phyloP scores from a whole-genome alignment of 2,888 invertebrate species.

The Microplitis manilae region DNA sequence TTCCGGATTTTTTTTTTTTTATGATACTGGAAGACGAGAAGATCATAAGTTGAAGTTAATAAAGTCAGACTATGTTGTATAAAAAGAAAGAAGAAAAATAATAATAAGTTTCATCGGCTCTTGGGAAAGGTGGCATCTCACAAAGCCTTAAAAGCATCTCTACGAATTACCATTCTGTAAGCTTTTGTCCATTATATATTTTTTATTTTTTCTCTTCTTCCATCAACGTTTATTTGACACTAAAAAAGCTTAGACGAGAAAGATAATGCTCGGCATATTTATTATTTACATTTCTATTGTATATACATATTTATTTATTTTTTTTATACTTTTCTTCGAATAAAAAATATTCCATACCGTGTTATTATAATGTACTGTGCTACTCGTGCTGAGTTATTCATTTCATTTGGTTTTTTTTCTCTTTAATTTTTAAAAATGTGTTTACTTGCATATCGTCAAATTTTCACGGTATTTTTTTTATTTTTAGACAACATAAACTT shows the following conservation, averaged over 20 bases:
- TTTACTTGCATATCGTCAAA: background rate
- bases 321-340: background rate
- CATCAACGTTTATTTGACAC: background rate
- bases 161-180: slow-evolving; percentile 1
- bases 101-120: background rate
- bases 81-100: background rate
- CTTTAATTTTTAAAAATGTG: background rate
- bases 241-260: background rate
- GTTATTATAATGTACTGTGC: background rate
- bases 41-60: background rate
- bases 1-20: background rate
- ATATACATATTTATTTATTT: background rate
- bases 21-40: background rate
- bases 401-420: background rate
- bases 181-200: background rate
- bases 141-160: slow-evolving; percentile 1
- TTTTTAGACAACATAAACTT: background rate
- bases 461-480: background rate
- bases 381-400: background rate
- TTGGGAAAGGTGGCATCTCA: background rate
- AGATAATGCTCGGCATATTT: background rate
- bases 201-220: background rate
- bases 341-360: background rate
- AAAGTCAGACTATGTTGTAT: background rate
- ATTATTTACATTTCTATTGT: background rate